These are phyloP conservation scores for Tachina fera DNA, from an alignment of 2,888 invertebrate genomes.

Conservation along the genomic window DNA sequence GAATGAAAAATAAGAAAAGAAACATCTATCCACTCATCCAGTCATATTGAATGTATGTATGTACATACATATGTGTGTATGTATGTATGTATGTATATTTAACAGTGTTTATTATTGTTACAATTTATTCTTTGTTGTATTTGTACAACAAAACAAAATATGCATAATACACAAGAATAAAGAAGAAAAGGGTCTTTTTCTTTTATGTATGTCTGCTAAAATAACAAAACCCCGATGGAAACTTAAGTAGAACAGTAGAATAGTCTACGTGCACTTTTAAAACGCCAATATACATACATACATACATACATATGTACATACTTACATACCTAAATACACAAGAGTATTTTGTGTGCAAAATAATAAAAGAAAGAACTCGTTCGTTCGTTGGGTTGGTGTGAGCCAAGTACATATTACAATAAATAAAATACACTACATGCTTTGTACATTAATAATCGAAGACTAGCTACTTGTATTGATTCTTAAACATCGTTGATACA, in stretches of 20 bases:
- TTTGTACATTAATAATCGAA: conserved; percentile 42
- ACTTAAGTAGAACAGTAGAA: conserved; percentile 32
- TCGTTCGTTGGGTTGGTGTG: neutral
- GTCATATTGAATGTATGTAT: conserved; percentile 21
- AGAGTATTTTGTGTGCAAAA: neutral
- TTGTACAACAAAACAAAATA: neutral
- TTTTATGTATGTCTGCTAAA: conserved; percentile 30
- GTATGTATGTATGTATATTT: too few relatives aligned
- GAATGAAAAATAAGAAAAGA: neutral
- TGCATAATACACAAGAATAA: neutral
- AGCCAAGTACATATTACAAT: conserved; percentile 39
- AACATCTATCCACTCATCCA: neutral
- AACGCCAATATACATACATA: neutral
- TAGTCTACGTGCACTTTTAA: neutral
- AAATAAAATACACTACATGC: conserved; percentile 23
- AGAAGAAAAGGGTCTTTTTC: conserved; percentile 15
- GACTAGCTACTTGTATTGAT: conserved; percentile 38
- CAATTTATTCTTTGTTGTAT: conserved; percentile 30
- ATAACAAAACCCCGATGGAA: conserved; percentile 55
- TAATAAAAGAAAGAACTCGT: conserved; percentile 1
- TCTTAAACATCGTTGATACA: conserved; percentile 17
- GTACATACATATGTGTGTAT: too few relatives aligned
- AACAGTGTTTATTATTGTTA: conserved; percentile 55
- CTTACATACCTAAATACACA: too few relatives aligned
- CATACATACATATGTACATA: neutral